Conservation (phyloP, 2,797 vertebrate genomes). For the Aldrovandia affinis region DNA sequence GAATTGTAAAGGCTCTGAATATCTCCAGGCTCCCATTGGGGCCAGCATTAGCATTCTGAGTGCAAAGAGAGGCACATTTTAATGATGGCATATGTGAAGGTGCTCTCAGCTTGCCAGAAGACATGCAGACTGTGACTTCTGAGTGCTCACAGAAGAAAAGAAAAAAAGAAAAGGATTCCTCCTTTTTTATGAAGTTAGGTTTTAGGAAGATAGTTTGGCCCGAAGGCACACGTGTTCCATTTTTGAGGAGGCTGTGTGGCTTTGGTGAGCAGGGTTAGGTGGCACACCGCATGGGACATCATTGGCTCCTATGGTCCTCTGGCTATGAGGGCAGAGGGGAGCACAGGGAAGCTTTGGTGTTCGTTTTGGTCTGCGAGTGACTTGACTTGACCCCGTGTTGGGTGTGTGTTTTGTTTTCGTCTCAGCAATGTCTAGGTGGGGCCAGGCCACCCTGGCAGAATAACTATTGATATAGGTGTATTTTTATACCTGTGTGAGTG, state of each 20-base stretch:
- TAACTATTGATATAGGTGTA: constrained; percentile 23
- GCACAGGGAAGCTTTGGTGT: background rate
- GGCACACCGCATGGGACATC: too few species aligned
- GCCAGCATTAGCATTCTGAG: too few species aligned
- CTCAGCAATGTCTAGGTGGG: background rate
- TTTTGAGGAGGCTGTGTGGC: background rate
- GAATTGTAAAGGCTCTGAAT: too few species aligned
- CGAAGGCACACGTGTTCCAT: background rate
- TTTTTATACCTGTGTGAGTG: background rate
- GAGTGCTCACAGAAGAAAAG: background rate
- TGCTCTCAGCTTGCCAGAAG: background rate
- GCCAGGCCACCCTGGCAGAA: background rate
- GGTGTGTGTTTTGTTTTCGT: background rate
- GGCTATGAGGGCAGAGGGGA: background rate
- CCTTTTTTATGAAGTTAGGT: background rate
- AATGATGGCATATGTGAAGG: too few species aligned
- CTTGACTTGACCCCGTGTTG: background rate
- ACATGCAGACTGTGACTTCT: background rate
- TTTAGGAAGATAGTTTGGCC: too few species aligned
- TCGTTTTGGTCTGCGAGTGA: background rate
- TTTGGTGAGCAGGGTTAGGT: background rate
- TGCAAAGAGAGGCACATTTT: too few species aligned
- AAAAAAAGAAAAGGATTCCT: background rate
- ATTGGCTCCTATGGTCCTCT: too few species aligned
- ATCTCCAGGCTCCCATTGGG: too few species aligned